Conservation (phyloP, 2,888 invertebrate species). For the Drosophila subquinaria region DNA sequence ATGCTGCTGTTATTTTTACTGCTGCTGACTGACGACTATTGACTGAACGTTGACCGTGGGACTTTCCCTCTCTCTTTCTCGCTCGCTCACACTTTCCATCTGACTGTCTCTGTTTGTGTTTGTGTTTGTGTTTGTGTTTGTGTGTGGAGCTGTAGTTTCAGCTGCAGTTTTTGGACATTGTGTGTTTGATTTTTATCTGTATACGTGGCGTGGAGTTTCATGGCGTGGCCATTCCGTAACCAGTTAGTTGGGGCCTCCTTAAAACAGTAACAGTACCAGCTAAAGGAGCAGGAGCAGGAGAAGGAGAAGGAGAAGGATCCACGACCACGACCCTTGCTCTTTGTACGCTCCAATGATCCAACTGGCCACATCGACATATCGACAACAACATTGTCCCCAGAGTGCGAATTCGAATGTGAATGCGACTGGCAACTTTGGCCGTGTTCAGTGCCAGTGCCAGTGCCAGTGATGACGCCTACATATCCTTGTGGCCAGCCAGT, state of each 20-base stretch:
- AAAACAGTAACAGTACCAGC: too few relatives aligned
- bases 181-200: constrained; percentile 71
- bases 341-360: constrained; percentile 56
- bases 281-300: neutral
- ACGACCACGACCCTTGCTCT: constrained; percentile 34
- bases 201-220: constrained; percentile 68
- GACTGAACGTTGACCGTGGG: constrained; percentile 33
- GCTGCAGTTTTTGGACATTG: constrained; percentile 57
- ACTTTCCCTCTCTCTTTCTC: neutral
- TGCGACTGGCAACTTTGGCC: constrained; percentile 49
- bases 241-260: neutral
- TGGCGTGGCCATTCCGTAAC: constrained; percentile 61
- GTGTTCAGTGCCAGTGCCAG: constrained; percentile 36
- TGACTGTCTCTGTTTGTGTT: neutral
- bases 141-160: constrained; percentile 20
- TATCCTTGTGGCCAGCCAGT: constrained; percentile 62
- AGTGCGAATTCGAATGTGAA: constrained; percentile 45
- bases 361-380: constrained; percentile 69
- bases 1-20: constrained; percentile 22
- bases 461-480: constrained; percentile 57
- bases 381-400: constrained; percentile 72
- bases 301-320: neutral
- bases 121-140: neutral
- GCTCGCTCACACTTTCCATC: neutral
- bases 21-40: constrained; percentile 31